Conservation (phyloP, 2,888 invertebrate genomes). For the Orchestes rusci region DNA sequence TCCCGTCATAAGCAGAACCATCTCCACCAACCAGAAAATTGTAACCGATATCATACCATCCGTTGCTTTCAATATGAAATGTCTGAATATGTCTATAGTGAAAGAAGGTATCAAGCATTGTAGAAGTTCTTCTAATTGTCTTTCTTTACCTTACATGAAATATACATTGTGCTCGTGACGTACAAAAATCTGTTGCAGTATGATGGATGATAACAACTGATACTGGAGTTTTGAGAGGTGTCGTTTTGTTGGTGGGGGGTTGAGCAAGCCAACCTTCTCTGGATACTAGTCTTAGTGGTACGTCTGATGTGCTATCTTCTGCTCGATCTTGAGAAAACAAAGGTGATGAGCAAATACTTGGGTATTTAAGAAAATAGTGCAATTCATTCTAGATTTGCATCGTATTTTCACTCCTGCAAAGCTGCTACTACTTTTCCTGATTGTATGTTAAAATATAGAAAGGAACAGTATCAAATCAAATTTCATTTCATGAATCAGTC, state of each 20-base stretch:
- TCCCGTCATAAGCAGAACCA: slow-evolving; percentile 66
- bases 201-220: slow-evolving; percentile 56
- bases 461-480: too few species aligned
- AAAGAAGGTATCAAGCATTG: neutral
- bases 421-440: too few species aligned
- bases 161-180: slow-evolving; percentile 51
- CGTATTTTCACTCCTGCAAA: too few species aligned
- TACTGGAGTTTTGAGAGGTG: slow-evolving; percentile 45
- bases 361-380: too few species aligned
- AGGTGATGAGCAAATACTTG: too few species aligned
- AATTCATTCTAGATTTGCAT: too few species aligned
- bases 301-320: too few species aligned
- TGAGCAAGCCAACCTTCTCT: slow-evolving; percentile 55
- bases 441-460: too few species aligned
- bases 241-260: slow-evolving; percentile 42
- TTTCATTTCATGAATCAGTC: too few species aligned
- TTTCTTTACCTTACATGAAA: slow-evolving; percentile 47
- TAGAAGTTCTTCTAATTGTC: neutral
- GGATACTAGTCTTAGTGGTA: too few species aligned
- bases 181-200: slow-evolving; percentile 57
- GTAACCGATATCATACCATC: slow-evolving; percentile 65
- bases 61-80: slow-evolving; percentile 59
- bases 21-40: slow-evolving; percentile 77
- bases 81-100: slow-evolving; percentile 47
- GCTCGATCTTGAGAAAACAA: too few species aligned